Evolutionary conservation across 2,888 invertebrate genomes (phyloP), one percentile per base, ranked within the genome.

Genomic region (Quadriops clusia): DNA sequence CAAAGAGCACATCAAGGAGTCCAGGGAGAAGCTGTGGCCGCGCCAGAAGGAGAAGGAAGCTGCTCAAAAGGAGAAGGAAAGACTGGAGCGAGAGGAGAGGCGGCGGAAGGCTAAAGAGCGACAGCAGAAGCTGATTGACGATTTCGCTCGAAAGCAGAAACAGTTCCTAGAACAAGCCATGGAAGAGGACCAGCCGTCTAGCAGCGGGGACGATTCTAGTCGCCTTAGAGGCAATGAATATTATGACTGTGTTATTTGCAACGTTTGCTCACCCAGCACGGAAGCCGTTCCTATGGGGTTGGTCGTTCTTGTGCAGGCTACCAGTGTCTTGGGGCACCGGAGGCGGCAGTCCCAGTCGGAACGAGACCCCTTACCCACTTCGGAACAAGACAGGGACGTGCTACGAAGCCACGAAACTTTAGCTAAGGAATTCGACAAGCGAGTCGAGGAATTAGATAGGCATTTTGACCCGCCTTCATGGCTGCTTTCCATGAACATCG

Each of bases 241-340:
- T 58, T 93, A 90, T 62, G 86, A 91, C 61, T 95, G 95, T 65
- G 91, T 89, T 39, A 95, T 95, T 47, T 95, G 95, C 61, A 89
- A 84, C 64, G 85, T 86, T 55, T 84, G 85, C 36, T 78, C 85
- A 17, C 77, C 87, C 11, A 85, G 87, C 51, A 81, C 81, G 0
- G 77, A 81, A 41, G 74, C 81, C 8, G 76, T 80, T 54, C 85
- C 86, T 2, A 79, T 95, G 58, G 93, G 93, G 0, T 67, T 93
- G 23, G 89, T 91, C 3, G 87, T 89, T 27, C 66, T 94, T 31
- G 74, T 93, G 36, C 81, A 79, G 63, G 77, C 91, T 13, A 87
- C 90, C 23, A 89, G 90, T 46, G 85, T 90, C 40, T 71, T 90
- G 33, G 90, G 89, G 0, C 84, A 81, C 64, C 75, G 77, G 36